Evolutionary conservation across 2,888 invertebrate species (phyloP), one percentile per base, ranked within the genome.

Genomic region (Ashinkailepas kermadecensis): DNA sequence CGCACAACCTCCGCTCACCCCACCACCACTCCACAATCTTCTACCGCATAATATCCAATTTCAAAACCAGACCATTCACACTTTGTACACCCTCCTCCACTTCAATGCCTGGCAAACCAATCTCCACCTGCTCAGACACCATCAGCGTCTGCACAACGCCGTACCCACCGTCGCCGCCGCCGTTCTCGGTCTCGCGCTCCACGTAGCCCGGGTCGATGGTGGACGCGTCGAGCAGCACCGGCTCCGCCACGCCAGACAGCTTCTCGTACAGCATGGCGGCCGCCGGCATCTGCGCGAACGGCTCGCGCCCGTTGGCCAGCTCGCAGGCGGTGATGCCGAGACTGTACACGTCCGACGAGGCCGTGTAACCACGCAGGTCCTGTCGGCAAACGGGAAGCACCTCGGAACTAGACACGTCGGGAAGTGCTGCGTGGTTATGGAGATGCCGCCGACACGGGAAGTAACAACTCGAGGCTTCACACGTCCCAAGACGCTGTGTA

Each of bases 241-340:
- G 94, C 0, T 92, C 90, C 85, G 90, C 91, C 23, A 21, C 59
- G 0, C 96, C 96, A 81, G 94, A 90, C 59, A 94, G 90, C 88
- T 97, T 97, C 88, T 96, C 96, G 8, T 94, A 93, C 85, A 96
- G 90, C 95, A 97, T 96, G 85, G 96, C 90, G 0, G 96, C 95
- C n/a, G 92, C 92, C 11, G 94, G 91, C 86, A 95, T 92, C 85
- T 94, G 95, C 0, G 92, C 91, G 88, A 95, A 97, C 0, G 96
- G 96, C 84, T 94, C 94, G 59, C 93, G 91, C 0, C 97, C 96
- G 88, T 97, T 97, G 74, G 93, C 95, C 82, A 95, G 23, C 65
- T 65, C 74, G 87, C 96, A 96, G 80, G 93, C 91, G 9, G 94
- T 90, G 84, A 97, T 94, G 54, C 97, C 97, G 74, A 96, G 86